Base-by-base conservation (phyloP, 2,113 vertebrate genomes). In the Spilogale gracilis region DNA sequence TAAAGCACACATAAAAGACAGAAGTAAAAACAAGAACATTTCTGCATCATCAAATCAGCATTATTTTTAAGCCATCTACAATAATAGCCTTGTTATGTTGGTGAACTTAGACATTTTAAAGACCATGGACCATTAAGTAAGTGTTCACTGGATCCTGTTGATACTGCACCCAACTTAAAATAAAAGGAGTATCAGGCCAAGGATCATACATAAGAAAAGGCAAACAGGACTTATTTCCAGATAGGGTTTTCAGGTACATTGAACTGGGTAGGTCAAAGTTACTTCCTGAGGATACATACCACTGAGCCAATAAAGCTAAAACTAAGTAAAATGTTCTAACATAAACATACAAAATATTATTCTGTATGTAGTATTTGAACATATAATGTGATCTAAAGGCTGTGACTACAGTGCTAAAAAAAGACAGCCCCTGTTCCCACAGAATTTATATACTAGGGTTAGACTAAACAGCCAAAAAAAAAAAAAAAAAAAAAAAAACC, bases 61-160 rank as follows among this genome's bases (percentile, higher is more conserved):
- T 80, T 95, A 91, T 86, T 91, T 94, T 96, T 17, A 80, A 65
- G 38, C 45, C 25, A 7, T 81, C 23, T 82, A 30, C 11, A 94
- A 58, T 18, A 92, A 63, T 4, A 56, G 30, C 30, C 92, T 54
- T 96, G 30, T n/a, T 94, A 76, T 71, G n/a, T 16, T 93, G 18
- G 13, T 89, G 17, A 9, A 50, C 85, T 90, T 94, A 9, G 81
- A 58, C 27, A 65, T 95, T 95, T 95, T 76, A 83, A 95, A 95
- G 23, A 90, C 12, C 4, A 20, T 23, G 12, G 82, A 63, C 48
- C 27, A 84, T 45, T 45, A 92, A 91, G n/a, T 82, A 87, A 54
- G 45, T 27, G 17, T 56, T 83, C 25, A 54, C 23, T 67, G 27
- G 50, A 5, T 56, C 74, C 17, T 73, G 27, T 71, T 73, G 43